Evolutionary conservation across 2,888 invertebrate species (phyloP), one percentile per base, ranked within the genome.

Genomic region (Apotomis capreana): DNA sequence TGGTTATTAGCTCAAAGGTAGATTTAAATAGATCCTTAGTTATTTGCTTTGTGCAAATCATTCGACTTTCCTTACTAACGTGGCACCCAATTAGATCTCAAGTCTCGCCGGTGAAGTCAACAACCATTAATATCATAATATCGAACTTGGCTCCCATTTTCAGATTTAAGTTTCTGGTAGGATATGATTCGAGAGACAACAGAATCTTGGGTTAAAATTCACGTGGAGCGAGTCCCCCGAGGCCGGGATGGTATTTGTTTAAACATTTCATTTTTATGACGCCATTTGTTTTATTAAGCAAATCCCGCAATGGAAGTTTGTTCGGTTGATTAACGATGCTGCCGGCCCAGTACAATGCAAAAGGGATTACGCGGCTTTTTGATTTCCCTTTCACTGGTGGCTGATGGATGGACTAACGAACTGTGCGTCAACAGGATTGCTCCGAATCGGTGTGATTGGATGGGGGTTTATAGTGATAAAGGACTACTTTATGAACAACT

Each of bases 241-340:
- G 84, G 82, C 82, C 80, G 74, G 71, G 76, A 73, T 73, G 81
- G 78, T 81, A 83, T 82, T 81, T 80, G 78, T 81, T 81, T 78
- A 76, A 79, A 78, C 77, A 74, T 78, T 81, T 80, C 79, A 77
- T 81, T 81, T 81, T 79, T 77, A 81, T 75, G 70, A 74, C 76
- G 69, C 75, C 80, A 81, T 84, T 83, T 83, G 80, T 83, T 80
- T 82, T 68, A 55, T 63, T 70, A 79, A 79, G 81, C 80, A 77
- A 81, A 78, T 78, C 62, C 74, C 79, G 76, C 69, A 74, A 76
- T 36, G 67, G 74, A 76, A 76, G 74, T 77, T 78, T 75, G 75
- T 68, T 73, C 68, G 72, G 63, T 67, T 78, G 80, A 81, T 81
- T 81, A 84, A 79, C 79, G 75, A 76, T 76, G 75, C 69, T 40